These are phyloP conservation scores for Callosobruchus maculatus DNA, from an alignment of 2,888 invertebrate genomes.

Conservation along the genomic window DNA sequence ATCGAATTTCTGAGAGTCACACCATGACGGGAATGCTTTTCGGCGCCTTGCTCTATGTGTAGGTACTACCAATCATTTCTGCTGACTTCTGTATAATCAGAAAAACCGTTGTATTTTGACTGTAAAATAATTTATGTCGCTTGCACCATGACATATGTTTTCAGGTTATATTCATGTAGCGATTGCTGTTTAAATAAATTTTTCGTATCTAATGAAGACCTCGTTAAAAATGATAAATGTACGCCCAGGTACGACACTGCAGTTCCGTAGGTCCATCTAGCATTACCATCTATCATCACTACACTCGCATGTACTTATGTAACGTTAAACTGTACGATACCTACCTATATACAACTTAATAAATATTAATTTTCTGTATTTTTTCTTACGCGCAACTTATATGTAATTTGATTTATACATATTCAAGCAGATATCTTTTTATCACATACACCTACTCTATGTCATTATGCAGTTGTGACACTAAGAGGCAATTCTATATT, in stretches of 20 bases:
- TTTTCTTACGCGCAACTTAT: background rate
- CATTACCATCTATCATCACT: background rate
- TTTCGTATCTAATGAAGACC: background rate
- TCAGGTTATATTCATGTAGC: background rate
- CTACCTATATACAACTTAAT: background rate
- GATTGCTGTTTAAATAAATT: background rate
- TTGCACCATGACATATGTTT: background rate
- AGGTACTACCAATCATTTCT: too few species aligned
- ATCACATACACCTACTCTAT: background rate
- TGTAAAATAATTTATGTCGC: background rate
- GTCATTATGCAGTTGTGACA: background rate
- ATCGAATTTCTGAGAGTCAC: too few species aligned
- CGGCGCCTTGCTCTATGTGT: too few species aligned
- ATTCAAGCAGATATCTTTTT: background rate
- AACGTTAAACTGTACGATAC: background rate
- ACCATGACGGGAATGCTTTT: too few species aligned
- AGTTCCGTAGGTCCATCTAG: background rate
- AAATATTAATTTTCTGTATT: background rate
- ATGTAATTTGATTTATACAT: background rate
- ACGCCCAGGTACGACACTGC: background rate
- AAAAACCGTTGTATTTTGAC: background rate
- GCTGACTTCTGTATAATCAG: background rate
- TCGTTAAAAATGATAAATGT: background rate
- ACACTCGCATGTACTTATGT: background rate
- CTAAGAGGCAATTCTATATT: background rate